phyloP scores from a whole-genome alignment of 2,113 vertebrate genomes.

The Lucifuga dentata region DNA sequence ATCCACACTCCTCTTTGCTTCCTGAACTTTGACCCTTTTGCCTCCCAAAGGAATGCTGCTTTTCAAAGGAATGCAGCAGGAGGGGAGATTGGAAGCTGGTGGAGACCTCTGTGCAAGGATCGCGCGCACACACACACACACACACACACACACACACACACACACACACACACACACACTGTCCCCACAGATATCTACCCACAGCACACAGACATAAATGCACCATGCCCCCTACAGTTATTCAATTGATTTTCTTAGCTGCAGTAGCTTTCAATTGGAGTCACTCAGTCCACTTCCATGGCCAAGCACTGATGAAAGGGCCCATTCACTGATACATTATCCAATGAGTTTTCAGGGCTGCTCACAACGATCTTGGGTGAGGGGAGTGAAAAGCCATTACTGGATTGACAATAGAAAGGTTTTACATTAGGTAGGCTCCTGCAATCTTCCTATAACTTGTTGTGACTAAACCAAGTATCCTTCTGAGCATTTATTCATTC shows the following conservation, averaged over 20 bases:
- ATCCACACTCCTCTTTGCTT: slow-evolving; percentile 11
- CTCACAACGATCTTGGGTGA: slow-evolving; percentile 54
- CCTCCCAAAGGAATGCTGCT: slow-evolving; percentile 46
- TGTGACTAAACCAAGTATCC: slow-evolving; percentile 10
- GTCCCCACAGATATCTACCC: too few relatives aligned
- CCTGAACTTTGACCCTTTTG: slow-evolving; percentile 47
- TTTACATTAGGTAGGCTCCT: slow-evolving; percentile 31
- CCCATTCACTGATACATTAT: slow-evolving; percentile 65
- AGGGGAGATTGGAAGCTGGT: slow-evolving; percentile 13
- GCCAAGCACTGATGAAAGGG: slow-evolving; percentile 64
- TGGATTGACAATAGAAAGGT: slow-evolving; percentile 11
- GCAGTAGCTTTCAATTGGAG: slow-evolving; percentile 67
- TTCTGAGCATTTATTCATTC: background rate
- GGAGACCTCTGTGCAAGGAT: slow-evolving; percentile 22
- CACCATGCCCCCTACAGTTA: slow-evolving; percentile 38
- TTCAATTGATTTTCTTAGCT: slow-evolving; percentile 69
- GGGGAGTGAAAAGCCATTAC: slow-evolving; percentile 56
- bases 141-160: slow-evolving; percentile 19
- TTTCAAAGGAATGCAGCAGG: slow-evolving; percentile 52
- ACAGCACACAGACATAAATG: slow-evolving; percentile 27
- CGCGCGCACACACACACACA: slow-evolving; percentile 20
- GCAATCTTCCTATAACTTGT: slow-evolving; percentile 12
- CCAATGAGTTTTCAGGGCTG: slow-evolving; percentile 50
- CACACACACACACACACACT: slow-evolving; percentile 18
- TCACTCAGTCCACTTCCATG: slow-evolving; percentile 66